These are phyloP conservation scores for Xiphophorus hellerii DNA, from an alignment of 2,113 vertebrate species.

Conservation along the genomic window DNA sequence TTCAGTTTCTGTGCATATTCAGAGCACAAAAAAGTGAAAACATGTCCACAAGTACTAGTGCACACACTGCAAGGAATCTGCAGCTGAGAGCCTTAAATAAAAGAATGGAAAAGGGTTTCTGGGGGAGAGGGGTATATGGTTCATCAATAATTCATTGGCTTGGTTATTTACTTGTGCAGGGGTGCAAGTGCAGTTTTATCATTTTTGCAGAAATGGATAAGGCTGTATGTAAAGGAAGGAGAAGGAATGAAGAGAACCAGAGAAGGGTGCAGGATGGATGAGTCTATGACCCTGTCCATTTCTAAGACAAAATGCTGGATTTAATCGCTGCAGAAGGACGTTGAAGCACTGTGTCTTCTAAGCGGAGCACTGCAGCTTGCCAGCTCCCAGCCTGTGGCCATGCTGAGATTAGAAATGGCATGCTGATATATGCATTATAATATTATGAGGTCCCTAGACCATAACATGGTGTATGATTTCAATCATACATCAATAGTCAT, in stretches of 20 bases:
- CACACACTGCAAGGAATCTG: constrained; percentile 28
- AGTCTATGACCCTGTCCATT: constrained; percentile 38
- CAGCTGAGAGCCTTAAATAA: constrained; percentile 50
- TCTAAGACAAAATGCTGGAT: constrained; percentile 50
- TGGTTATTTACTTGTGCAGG: constrained; percentile 69
- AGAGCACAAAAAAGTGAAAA: constrained; percentile 27
- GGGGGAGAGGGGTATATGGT: constrained; percentile 40
- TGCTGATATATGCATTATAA: constrained; percentile 51
- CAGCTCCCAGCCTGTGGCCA: constrained; percentile 34
- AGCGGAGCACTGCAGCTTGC: constrained; percentile 31
- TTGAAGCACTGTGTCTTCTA: constrained; percentile 21
- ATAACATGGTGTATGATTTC: constrained; percentile 42
- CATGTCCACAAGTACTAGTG: constrained; percentile 16
- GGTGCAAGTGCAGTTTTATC: constrained; percentile 56
- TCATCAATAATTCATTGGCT: constrained; percentile 73
- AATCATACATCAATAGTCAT: constrained; percentile 32
- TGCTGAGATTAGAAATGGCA: constrained; percentile 27
- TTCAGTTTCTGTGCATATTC: constrained; percentile 11
- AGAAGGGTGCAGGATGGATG: constrained; percentile 28
- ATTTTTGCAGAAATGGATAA: constrained; percentile 45
- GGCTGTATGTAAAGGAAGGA: constrained; percentile 32
- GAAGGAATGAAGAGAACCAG: constrained; percentile 5
- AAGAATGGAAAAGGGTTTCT: constrained; percentile 55
- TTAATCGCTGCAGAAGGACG: constrained; percentile 42
- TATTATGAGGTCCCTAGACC: constrained; percentile 49